Percentiles rank a stretch among this genome's conserved stretches.
Conservation (phyloP, 2,113 vertebrate genomes). For the Scomber japonicus region DNA sequence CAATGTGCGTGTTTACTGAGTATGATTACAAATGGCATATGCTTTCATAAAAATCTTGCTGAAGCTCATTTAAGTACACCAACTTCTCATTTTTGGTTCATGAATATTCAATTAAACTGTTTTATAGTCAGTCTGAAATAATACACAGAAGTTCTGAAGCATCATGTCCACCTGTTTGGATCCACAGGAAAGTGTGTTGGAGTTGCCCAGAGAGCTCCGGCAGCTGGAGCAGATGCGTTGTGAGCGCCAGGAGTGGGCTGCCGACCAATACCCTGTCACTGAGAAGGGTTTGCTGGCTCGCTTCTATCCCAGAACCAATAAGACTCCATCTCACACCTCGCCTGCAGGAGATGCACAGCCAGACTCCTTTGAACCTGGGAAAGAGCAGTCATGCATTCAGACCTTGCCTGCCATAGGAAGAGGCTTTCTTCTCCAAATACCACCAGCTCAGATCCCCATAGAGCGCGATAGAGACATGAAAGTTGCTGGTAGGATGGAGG, state of each 20-base stretch:
- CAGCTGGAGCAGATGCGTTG: slow-evolving; percentile 81
- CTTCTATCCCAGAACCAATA: slow-evolving; percentile 52
- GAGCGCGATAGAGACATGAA: slow-evolving; percentile 9
- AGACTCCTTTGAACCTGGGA: slow-evolving; percentile 1
- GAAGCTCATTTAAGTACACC: too few relatives aligned
- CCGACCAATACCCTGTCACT: slow-evolving; percentile 80
- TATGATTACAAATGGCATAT: too few relatives aligned
- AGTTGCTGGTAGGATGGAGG: background rate
- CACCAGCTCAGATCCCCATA: slow-evolving; percentile 22
- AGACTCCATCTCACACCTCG: too few relatives aligned
- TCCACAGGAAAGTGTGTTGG: slow-evolving; percentile 78
- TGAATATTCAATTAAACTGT: too few relatives aligned
- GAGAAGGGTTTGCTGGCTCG: slow-evolving; percentile 86
- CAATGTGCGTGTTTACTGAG: too few relatives aligned
- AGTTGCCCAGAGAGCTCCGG: slow-evolving; percentile 86
- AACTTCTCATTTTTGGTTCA: too few relatives aligned
- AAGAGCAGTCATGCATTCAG: background rate
- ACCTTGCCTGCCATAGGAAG: slow-evolving; percentile 49
- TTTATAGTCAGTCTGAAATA: background rate
- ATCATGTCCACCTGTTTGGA: slow-evolving; percentile 9
- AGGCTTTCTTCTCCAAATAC: slow-evolving; percentile 58
- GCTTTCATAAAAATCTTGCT: too few relatives aligned
- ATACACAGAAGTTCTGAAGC: background rate
- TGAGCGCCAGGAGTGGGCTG: slow-evolving; percentile 82
- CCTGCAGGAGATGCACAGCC: slow-evolving; percentile 5